These are phyloP conservation scores for Adoxophyes honmai DNA, from an alignment of 1,140 invertebrate species.

Conservation along the genomic window DNA sequence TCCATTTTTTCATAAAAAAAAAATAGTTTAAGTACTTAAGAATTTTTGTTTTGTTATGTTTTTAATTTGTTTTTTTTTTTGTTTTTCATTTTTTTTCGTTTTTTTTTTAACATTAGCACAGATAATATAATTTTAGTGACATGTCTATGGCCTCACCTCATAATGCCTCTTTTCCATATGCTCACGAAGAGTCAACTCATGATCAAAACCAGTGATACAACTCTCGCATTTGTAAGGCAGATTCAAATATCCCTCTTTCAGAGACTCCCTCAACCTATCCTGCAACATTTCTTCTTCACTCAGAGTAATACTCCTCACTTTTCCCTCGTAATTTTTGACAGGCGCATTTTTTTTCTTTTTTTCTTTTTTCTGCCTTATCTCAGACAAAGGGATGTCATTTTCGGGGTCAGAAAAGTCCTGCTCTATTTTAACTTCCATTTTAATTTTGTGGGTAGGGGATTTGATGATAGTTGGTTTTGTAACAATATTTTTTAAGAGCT, in stretches of 20 bases:
- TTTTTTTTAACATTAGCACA: background rate
- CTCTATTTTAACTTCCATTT: conserved; percentile 46
- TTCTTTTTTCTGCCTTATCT: conserved; percentile 27
- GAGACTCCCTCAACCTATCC: conserved; percentile 37
- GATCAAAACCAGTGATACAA: conserved; percentile 50
- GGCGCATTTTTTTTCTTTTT: conserved; percentile 17
- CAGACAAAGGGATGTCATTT: conserved; percentile 24
- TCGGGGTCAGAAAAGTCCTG: conserved; percentile 31
- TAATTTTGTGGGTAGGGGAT: conserved; percentile 14
- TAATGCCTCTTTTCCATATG: conserved; percentile 49
- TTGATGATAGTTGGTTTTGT: background rate
- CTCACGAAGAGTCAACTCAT: conserved; percentile 35
- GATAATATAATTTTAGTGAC: no score
- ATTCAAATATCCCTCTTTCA: conserved; percentile 37
- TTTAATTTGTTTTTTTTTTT: no score
- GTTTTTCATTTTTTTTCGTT: background rate
- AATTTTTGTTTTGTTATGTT: no score
- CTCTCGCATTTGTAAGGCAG: conserved; percentile 49
- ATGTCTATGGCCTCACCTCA: conserved; percentile 25
- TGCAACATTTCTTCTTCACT: conserved; percentile 40
- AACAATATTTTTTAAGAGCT: background rate
- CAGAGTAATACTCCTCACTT: conserved; percentile 35
- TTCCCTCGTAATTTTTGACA: conserved; percentile 28
- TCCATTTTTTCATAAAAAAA: no score
- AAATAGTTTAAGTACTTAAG: no score